Evolutionary conservation across 2,888 invertebrate genomes (phyloP), one percentile per base, ranked within the genome.

Genomic region (Campaea margaritaria): DNA sequence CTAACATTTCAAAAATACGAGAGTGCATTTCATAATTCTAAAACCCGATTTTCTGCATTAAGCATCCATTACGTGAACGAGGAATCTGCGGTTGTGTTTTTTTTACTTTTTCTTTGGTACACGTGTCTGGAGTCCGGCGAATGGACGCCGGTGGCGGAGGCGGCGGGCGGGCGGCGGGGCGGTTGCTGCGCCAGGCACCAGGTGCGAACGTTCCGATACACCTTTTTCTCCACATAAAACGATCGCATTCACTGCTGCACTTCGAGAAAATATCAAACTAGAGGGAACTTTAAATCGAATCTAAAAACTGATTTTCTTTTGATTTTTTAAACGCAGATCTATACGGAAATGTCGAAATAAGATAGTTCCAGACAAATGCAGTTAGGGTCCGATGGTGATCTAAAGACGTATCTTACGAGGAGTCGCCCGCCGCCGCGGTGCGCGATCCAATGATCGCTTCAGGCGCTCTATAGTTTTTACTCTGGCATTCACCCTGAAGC

Each of bases 121-220:
- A 73, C 65, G 69, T 70, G 68, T 74, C 60, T 66, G 57, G 43
- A 39, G 41, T 16, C 41, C 21, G 12, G 54, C 48, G 50, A 52
- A 52, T 38, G 50, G 42, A 12, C 49, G 63, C 62, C 45, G 31
- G 14, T 13, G 28, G 44, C 15, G 34, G 27, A 8, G 47, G 36
- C 31, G 31, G 31, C 31, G 47, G 48, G 73, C 61, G 69, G 74
- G 67, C 64, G 63, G 49, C 11, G 41, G 12, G 45, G 34, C 21
- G 41, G 47, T 27, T 45, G 27, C 28, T 28, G 45, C 66, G 66
- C 67, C 66, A 56, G 67, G 66, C 55, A 66, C 69, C 82, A 82
- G 83, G 81, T 83, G 84, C 75, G 61, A 78, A 75, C 63, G 62
- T 73, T 71, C 68, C 78, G 72, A 80, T 75, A 73, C 71, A 66